Evolutionary conservation across 2,797 vertebrate genomes (phyloP).

Genomic region (Melanotaenia trifasciata): DNA sequence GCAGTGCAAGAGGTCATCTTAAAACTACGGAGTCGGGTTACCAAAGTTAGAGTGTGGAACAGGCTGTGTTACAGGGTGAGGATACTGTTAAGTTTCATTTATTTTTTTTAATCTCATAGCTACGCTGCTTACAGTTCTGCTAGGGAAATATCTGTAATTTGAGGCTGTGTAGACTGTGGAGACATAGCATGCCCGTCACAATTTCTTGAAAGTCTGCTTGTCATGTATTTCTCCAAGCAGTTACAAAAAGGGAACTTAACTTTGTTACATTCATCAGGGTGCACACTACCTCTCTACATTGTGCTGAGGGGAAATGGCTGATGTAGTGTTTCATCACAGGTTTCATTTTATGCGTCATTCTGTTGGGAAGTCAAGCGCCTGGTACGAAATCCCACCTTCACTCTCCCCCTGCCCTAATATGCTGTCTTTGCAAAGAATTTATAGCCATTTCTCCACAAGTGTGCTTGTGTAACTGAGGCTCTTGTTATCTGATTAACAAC

Average conservation of each 20-base stretch:
- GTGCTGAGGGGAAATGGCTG: conserved; percentile 54
- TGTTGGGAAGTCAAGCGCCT: conserved; percentile 76
- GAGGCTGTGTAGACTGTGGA: conserved; percentile 15
- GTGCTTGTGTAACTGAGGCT: conserved; percentile 76
- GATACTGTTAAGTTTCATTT: conserved; percentile 32
- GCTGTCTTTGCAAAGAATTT: conserved; percentile 79
- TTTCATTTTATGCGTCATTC: conserved; percentile 70
- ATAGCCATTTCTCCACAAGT: conserved; percentile 71
- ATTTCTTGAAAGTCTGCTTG: conserved; percentile 47
- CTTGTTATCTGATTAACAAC: conserved; percentile 83
- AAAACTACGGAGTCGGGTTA: conserved; percentile 66
- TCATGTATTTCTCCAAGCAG: conserved; percentile 48
- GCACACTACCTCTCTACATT: conserved; percentile 47
- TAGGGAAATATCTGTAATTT: conserved; percentile 32
- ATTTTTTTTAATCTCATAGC: conserved; percentile 6
- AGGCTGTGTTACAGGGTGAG: conserved; percentile 27
- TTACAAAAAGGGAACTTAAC: conserved; percentile 60
- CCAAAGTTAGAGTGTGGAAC: conserved; percentile 55
- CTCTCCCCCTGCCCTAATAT: conserved; percentile 62
- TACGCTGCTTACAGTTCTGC: conserved; percentile 31
- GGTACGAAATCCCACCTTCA: conserved; percentile 78
- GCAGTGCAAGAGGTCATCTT: conserved; percentile 68
- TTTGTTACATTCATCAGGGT: conserved; percentile 29
- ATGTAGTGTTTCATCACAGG: conserved; percentile 67
- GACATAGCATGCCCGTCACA: conserved; percentile 39